phyloP scores from a whole-genome alignment of 2,113 vertebrate species.

The Antechinus flavipes region DNA sequence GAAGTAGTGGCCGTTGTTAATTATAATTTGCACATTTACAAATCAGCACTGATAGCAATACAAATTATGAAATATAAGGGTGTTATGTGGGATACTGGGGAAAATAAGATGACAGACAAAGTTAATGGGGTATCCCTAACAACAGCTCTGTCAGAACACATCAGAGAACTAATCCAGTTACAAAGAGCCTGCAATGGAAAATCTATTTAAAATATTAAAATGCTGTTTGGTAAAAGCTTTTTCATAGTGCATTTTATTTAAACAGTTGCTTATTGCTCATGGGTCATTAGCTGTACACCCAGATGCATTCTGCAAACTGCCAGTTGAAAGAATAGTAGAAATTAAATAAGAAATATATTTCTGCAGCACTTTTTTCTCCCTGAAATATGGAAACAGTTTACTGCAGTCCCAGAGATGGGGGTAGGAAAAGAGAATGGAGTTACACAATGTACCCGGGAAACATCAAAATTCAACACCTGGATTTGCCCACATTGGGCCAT shows the following conservation, averaged over 20 bases:
- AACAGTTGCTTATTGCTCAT: slow-evolving; percentile 98
- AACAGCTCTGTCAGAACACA: slow-evolving; percentile 96
- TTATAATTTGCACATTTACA: slow-evolving; percentile 99
- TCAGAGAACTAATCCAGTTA: slow-evolving; percentile 98
- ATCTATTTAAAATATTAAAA: slow-evolving; percentile 99
- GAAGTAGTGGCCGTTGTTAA: slow-evolving; percentile 96
- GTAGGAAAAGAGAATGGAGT: slow-evolving; percentile 67
- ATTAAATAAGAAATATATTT: slow-evolving; percentile 91
- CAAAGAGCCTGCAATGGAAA: slow-evolving; percentile 92
- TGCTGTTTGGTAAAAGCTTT: slow-evolving; percentile 96
- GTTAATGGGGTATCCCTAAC: slow-evolving; percentile 99
- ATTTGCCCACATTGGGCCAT: slow-evolving; percentile 64
- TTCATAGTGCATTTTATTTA: slow-evolving; percentile 94
- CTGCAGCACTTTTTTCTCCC: slow-evolving; percentile 77
- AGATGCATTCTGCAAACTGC: slow-evolving; percentile 89
- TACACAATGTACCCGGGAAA: slow-evolving; percentile 42
- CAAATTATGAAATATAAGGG: slow-evolving; percentile 99
- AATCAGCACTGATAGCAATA: slow-evolving; percentile 99
- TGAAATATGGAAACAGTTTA: slow-evolving; percentile 76
- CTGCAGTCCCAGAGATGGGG: slow-evolving; percentile 64
- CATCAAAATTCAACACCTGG: slow-evolving; percentile 39
- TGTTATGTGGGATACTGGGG: slow-evolving; percentile 91
- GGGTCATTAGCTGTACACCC: slow-evolving; percentile 97
- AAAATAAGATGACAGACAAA: slow-evolving; percentile 98
- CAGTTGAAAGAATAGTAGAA: slow-evolving; percentile 89